These are phyloP conservation scores for Drosophila anceps DNA, from an alignment of 2,888 invertebrate genomes.

Conservation along the genomic window DNA sequence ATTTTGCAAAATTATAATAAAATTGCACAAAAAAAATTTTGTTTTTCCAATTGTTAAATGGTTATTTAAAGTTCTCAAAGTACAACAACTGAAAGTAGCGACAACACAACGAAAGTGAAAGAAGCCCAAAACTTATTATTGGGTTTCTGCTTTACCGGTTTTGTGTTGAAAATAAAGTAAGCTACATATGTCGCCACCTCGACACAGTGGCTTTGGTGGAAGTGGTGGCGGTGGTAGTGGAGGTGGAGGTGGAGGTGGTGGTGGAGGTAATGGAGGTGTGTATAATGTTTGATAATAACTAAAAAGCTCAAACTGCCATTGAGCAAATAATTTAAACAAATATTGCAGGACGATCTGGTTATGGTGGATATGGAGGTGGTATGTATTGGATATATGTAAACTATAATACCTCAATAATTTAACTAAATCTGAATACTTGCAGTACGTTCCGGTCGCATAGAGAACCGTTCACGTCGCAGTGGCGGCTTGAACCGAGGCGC, in stretches of 20 bases:
- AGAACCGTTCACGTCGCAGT: conserved; percentile 81
- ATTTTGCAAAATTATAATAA: conserved; percentile 17
- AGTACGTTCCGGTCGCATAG: conserved; percentile 78
- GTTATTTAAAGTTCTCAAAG: not conserved
- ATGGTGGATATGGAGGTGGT: conserved; percentile 20
- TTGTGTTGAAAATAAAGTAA: conserved; percentile 21
- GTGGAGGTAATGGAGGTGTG: conserved; percentile 10
- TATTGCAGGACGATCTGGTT: conserved; percentile 33
- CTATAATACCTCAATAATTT: too few relatives aligned
- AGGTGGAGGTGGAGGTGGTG: too few relatives aligned
- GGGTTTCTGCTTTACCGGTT: conserved; percentile 28
- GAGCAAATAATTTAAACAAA: not conserved
- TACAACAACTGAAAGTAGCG: not conserved
- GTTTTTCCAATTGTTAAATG: not conserved
- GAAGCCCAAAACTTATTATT: conserved; percentile 19
- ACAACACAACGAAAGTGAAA: not conserved
- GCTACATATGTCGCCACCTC: conserved; percentile 52
- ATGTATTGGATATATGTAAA: not conserved
- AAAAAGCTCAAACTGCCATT: too few relatives aligned
- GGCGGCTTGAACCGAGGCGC: conserved; percentile 88
- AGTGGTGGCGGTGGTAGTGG: conserved; percentile 13
- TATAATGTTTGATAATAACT: not conserved
- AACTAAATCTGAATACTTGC: too few relatives aligned
- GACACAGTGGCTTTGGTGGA: conserved; percentile 47
- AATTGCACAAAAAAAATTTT: not conserved